A percentile compares a stretch with the other conserved stretches of the same genome.
Evolutionary conservation across 2,113 vertebrate species (phyloP).

Genomic region (Thymallus thymallus): DNA sequence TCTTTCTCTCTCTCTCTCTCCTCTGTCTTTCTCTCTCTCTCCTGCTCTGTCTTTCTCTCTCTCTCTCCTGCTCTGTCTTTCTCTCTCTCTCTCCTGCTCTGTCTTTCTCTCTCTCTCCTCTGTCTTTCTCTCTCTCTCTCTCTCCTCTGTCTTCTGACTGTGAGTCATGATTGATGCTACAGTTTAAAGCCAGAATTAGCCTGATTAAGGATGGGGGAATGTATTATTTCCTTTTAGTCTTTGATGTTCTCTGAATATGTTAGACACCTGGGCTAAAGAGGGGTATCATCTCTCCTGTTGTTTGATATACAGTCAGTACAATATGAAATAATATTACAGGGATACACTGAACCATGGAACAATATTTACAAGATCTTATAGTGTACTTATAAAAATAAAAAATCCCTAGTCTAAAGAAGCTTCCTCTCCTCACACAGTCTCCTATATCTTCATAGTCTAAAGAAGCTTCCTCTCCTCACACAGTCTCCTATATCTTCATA

Average conservation of each 20-base stretch:
- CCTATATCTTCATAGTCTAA: no score
- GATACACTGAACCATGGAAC: no score
- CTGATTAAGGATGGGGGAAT: background rate
- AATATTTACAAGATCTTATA: no score
- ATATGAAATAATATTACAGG: no score
- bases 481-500: no score
- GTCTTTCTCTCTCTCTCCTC: background rate
- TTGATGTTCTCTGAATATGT: background rate
- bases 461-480: no score
- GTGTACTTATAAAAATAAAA: no score
- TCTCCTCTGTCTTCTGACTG: slow-evolving; percentile 3
- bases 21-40: background rate
- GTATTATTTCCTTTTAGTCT: background rate
- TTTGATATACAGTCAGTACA: no score
- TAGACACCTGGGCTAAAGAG: no score
- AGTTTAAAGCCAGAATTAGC: background rate
- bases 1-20: background rate
- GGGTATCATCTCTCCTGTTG: no score
- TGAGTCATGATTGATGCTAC: background rate
- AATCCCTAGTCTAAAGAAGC: no score
- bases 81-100: background rate
- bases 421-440: no score
- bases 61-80: background rate
- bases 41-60: background rate
- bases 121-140: slow-evolving; percentile 1